A percentile compares a stretch with the other conserved stretches of the same genome.
Evolutionary conservation across 2,888 invertebrate species (phyloP).

Genomic region (Latrodectus elegans): DNA sequence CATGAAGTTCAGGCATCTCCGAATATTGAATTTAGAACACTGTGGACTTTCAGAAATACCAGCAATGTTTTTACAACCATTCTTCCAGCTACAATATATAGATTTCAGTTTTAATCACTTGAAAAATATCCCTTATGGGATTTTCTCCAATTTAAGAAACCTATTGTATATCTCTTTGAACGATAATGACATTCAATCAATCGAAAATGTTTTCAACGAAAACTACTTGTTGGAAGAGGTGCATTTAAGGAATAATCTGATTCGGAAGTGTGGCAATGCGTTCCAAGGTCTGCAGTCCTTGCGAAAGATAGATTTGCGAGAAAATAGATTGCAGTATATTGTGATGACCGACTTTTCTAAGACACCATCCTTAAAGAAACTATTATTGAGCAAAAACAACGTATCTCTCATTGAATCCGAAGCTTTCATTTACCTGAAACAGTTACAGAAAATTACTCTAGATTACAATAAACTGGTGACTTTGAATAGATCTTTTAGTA

Average conservation of each 20-base stretch:
- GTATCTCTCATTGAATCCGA: conserved; percentile 16
- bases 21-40: not conserved
- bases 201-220: not conserved
- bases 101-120: conserved; percentile 25
- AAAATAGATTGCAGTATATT: conserved; percentile 3
- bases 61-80: not conserved
- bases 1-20: not conserved
- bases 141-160: conserved; percentile 14
- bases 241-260: not conserved
- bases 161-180: not conserved
- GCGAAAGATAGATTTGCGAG: not conserved
- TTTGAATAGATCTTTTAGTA: conserved; percentile 14
- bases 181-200: not conserved
- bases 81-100: not conserved
- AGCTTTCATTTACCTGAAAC: conserved; percentile 1
- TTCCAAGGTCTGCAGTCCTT: conserved; percentile 3
- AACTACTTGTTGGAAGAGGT: conserved; percentile 4
- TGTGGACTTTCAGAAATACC: conserved; percentile 13
- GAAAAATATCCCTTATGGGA: not conserved
- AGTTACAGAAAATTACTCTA: conserved; percentile 8
- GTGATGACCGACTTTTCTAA: conserved; percentile 7
- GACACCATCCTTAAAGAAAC: not conserved
- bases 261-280: not conserved
- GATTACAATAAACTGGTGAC: not conserved
- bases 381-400: conserved; percentile 7